These are phyloP conservation scores for Microcebus jonahi DNA, from an alignment of 2,113 vertebrate species.

Conservation along the genomic window DNA sequence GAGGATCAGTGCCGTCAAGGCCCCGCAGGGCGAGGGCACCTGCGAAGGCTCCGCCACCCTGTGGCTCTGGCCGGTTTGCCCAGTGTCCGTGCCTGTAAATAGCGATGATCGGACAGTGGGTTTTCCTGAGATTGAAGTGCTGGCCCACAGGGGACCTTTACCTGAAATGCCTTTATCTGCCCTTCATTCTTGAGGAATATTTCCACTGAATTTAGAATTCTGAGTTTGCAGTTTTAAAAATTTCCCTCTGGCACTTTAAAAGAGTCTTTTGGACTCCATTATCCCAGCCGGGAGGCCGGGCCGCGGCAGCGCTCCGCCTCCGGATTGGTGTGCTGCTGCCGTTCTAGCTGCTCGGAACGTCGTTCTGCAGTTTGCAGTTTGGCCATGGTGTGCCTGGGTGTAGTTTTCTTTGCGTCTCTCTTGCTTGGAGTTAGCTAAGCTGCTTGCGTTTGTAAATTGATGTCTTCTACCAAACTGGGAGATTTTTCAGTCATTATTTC, in stretches of 20 bases:
- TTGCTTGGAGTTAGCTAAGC: not conserved
- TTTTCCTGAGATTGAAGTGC: not conserved
- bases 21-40: too few species aligned
- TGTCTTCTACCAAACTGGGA: not conserved
- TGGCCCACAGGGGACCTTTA: not conserved
- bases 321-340: not conserved
- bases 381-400: not conserved
- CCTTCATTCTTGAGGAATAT: not conserved
- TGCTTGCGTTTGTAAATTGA: not conserved
- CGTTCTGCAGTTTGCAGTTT: not conserved
- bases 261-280: not conserved
- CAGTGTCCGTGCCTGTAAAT: not conserved
- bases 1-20: not conserved
- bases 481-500: not conserved
- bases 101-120: not conserved
- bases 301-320: not conserved
- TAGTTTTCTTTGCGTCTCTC: not conserved
- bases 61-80: not conserved
- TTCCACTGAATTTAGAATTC: not conserved
- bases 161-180: not conserved
- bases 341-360: not conserved
- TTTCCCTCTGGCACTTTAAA: not conserved
- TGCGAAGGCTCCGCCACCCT: not conserved
- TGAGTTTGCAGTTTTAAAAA: not conserved
- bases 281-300: not conserved